Evolutionary conservation across 2,888 invertebrate species (phyloP), one percentile per base, ranked within the genome.

Genomic region (Dolichomitus sp.): DNA sequence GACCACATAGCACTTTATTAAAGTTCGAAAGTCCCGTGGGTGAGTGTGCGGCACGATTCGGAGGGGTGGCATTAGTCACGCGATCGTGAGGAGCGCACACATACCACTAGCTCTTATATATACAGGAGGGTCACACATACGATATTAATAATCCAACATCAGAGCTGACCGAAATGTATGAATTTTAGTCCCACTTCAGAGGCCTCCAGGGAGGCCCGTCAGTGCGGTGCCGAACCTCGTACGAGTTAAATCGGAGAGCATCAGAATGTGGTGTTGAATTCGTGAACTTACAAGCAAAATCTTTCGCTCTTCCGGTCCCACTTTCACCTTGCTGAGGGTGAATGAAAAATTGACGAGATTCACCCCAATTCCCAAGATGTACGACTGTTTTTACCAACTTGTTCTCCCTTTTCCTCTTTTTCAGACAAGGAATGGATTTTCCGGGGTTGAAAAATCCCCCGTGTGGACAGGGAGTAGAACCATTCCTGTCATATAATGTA

Each of bases 1-100:
- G 68, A 30, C 50, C 17, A 23, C 69, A 7, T 23, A 4, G 30
- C 37, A 33, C 37, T 69, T 17, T 40, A 69, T 69, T 37, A n/a
- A 57, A 54, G 69, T 72, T 19, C 72, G 72, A 72, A 59, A 72
- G 45, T 48, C 59, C 48, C 59, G 57, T 30, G 70, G 27, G 27
- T 27, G 42, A 42, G 70, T 59, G 70, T 59, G 70, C 57, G 45
- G 70, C 70, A 70, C 70, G 70, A 70, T 57, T 70, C 17, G 11
- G 54, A 27, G 17, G 30, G 57, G 14, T 23, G 40, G 14, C 42
- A 61, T 37, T 2, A 59, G 57, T 57, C 70, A 70, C 70, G 70
- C 70, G 57, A 70, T 70, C 27, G 30, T 40, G 27, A 23, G 11
- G 5, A 4, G n/a, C 42, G 17, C 40, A 23, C 40, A 63, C 6